These are phyloP conservation scores for Microctenopoma steveboyesi DNA, from an alignment of 2,797 vertebrate species.

Conservation along the genomic window DNA sequence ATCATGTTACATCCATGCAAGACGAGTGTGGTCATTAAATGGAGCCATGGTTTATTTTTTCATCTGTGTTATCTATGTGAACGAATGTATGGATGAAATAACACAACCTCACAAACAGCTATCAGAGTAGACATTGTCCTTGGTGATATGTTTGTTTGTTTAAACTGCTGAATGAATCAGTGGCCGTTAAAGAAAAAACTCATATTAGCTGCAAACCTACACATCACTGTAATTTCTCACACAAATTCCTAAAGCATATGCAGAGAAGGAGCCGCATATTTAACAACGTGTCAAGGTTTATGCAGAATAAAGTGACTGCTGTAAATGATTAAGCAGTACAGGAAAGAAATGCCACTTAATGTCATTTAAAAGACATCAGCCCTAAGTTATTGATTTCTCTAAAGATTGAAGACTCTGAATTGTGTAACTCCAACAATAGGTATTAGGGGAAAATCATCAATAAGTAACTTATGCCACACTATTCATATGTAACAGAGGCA, in stretches of 20 bases:
- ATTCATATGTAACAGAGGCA: no score
- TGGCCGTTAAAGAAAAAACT: not conserved
- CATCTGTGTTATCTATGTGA: no score
- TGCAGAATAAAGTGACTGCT: not conserved
- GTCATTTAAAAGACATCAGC: not conserved
- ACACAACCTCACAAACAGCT: not conserved
- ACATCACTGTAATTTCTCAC: not conserved
- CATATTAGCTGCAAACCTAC: not conserved
- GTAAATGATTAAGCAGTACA: not conserved
- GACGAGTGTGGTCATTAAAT: no score
- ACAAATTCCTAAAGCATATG: not conserved
- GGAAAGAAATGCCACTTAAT: not conserved
- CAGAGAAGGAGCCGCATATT: not conserved
- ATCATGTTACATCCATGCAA: no score
- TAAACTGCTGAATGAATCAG: conserved; percentile 9
- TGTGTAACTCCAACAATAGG: not conserved
- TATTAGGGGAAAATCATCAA: no score
- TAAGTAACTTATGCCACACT: no score
- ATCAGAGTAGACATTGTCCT: not conserved
- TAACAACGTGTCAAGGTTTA: not conserved
- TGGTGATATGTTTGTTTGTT: not conserved
- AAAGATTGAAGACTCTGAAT: not conserved
- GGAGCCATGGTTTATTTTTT: no score
- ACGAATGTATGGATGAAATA: conserved; percentile 1
- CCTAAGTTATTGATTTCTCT: not conserved